Percentiles rank a stretch among this genome's conserved stretches.
Conservation (phyloP, 1,140 invertebrate species). For the Ceratosolen fusciceps region DNA sequence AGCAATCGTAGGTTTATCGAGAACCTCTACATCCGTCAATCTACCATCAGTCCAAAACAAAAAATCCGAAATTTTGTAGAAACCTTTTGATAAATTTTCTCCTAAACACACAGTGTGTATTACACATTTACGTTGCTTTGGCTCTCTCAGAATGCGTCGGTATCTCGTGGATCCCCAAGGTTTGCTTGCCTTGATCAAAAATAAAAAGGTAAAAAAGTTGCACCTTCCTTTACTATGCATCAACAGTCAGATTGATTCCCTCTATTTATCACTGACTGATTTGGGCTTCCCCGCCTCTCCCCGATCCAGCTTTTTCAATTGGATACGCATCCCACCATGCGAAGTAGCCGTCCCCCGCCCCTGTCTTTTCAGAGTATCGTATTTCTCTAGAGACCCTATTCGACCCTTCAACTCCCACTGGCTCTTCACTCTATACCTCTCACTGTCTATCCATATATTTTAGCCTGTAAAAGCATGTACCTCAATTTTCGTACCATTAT, state of each 20-base stretch:
- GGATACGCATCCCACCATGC: neutral
- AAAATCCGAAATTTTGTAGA: conserved; percentile 31
- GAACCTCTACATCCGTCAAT: conserved; percentile 27
- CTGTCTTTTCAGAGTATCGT: too few species aligned
- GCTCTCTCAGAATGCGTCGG: conserved; percentile 75
- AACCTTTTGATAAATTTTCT: conserved; percentile 34
- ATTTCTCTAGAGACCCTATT: too few species aligned
- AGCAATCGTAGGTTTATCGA: too few species aligned
- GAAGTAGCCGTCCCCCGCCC: neutral
- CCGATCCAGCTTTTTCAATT: too few species aligned
- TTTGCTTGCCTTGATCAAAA: conserved; percentile 73
- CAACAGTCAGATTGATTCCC: neutral
- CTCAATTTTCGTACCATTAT: conserved; percentile 8
- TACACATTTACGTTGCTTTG: conserved; percentile 74
- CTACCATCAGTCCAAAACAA: conserved; percentile 32
- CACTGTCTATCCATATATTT: conserved; percentile 47
- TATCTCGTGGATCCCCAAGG: conserved; percentile 73
- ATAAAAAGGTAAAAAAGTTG: conserved; percentile 71
- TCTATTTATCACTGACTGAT: conserved; percentile 8
- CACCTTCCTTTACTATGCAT: conserved; percentile 66
- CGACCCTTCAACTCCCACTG: neutral
- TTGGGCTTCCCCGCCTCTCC: neutral
- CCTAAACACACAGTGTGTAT: conserved; percentile 70
- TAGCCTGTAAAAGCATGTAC: conserved; percentile 12
- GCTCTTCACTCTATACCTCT: neutral